Base-by-base conservation (phyloP, 2,113 vertebrate species). In the Calyptomena viridis region DNA sequence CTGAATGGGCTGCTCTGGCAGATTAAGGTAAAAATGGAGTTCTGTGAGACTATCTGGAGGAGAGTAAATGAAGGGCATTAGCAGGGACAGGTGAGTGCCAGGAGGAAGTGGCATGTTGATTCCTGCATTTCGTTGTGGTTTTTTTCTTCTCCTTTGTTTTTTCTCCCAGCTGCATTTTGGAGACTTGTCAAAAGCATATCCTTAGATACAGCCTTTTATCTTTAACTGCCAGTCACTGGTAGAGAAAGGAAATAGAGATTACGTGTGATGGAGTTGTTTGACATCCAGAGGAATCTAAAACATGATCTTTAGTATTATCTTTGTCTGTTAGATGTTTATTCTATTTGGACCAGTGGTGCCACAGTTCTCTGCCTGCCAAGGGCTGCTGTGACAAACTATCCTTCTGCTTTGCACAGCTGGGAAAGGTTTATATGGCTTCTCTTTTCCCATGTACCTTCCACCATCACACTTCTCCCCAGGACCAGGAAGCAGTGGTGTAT, bases 121-220 rank as follows among this genome's bases (percentile, higher is more conserved):
- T 83, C 39, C 63, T 77, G 42, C 19, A 56, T 79, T 76, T 76
- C 8, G 8, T 33, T 52, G n/a, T 46, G 52, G 31, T 0, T 2
- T 66, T 63, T 59, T 73, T 6, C 8, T 58, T 15, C 16, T n/a
- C 46, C 7, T 47, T 63, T 55, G 12, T 11, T 42, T 27, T 82
- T 84, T 39, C 42, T 88, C 68, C 42, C 59, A 77, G 31, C 19
- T 94, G 81, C 37, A 19, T 91, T 92, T 89, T 75, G 31, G 47
- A 75, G 64, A 63, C 52, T 84, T 95, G 71, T 14, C 59, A 72
- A 59, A 84, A 74, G 44, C 47, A 44, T n/a, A 55, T 90, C 50
- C 78, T 92, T 71, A 92, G 50, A 76, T 86, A 46, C 19, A 83
- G 59, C 27, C 44, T 91, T 93, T 95, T 95, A 80, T 95, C 87